Conservation (phyloP, 2,797 vertebrate genomes). For the Chiloscyllium punctatum region DNA sequence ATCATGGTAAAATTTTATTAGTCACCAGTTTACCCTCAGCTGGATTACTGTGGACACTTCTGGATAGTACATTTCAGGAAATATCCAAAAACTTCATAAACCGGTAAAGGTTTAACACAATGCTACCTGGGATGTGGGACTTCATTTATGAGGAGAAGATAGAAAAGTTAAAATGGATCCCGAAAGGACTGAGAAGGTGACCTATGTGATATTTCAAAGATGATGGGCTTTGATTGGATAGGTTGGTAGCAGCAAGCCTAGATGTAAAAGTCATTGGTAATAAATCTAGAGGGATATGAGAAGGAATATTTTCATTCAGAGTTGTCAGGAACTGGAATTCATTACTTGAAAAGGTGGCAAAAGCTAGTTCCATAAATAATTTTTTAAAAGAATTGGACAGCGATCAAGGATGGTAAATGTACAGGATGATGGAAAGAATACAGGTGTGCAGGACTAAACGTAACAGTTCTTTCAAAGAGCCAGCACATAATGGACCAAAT, state of each 20-base stretch:
- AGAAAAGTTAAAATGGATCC: neutral
- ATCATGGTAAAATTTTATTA: no score
- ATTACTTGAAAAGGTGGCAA: neutral
- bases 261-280: neutral
- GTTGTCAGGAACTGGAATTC: neutral
- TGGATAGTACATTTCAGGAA: no score
- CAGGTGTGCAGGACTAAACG: neutral
- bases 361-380: neutral
- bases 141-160: no score
- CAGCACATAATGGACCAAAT: neutral
- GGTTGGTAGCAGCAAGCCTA: neutral
- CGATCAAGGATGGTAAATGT: neutral
- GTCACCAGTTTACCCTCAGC: no score
- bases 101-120: no score
- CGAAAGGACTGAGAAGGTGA: no score
- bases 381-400: neutral
- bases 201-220: neutral
- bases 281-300: neutral
- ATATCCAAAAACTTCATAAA: no score
- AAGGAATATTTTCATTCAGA: neutral
- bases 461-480: neutral
- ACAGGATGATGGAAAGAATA: neutral
- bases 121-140: no score
- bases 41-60: no score
- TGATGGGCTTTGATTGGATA: neutral